phyloP scores from a whole-genome alignment of 2,888 invertebrate genomes.

The Arenicola marina region DNA sequence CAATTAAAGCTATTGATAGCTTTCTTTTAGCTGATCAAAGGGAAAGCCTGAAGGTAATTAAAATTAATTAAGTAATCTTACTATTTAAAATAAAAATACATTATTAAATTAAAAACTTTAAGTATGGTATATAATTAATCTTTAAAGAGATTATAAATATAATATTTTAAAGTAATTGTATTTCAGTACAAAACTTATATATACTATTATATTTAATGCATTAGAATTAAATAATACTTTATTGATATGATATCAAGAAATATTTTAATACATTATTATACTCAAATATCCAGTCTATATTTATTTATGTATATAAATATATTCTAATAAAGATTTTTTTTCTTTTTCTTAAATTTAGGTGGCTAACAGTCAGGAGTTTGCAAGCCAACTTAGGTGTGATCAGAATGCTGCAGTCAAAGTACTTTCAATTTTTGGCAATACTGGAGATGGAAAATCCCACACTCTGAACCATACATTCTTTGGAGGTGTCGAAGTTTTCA shows the following conservation, averaged over 20 bases:
- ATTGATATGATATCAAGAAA: background rate
- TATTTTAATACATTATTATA: background rate
- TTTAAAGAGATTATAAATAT: background rate
- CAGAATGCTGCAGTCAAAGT: conserved; percentile 67
- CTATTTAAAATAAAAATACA: background rate
- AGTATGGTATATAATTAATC: background rate
- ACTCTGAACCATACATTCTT: conserved; percentile 78
- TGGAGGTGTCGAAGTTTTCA: conserved; percentile 69
- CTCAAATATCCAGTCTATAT: background rate
- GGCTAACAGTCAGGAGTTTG: conserved; percentile 52
- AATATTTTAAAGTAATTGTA: background rate
- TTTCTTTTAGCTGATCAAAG: conserved; percentile 57
- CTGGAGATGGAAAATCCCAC: conserved; percentile 81
- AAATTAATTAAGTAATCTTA: background rate
- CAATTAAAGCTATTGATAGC: conserved; percentile 36
- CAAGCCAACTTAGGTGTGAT: conserved; percentile 54
- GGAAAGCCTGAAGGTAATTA: conserved; percentile 52
- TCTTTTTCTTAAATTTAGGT: conserved; percentile 46
- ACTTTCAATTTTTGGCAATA: conserved; percentile 82
- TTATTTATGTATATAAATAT: background rate
- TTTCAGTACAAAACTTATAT: background rate
- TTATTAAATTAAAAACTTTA: background rate
- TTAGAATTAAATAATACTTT: background rate
- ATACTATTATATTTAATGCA: background rate
- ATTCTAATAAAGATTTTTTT: background rate